Conservation (phyloP, 2,888 invertebrate species). For the Cephus pulcher region DNA sequence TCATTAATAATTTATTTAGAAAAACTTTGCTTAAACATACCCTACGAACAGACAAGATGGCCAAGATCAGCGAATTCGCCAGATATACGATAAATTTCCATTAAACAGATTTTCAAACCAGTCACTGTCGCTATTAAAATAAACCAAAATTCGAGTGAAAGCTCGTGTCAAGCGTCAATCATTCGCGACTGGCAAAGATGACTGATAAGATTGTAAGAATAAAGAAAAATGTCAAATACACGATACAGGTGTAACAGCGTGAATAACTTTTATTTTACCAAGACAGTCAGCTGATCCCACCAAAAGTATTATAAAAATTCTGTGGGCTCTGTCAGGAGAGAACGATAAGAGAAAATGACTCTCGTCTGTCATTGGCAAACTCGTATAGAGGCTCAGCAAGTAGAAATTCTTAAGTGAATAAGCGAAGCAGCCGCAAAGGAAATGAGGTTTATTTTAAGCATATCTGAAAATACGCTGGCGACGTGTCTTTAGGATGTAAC, state of each 20-base stretch:
- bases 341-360: background rate
- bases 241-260: too few relatives aligned
- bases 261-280: too few relatives aligned
- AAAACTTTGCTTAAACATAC: too few relatives aligned
- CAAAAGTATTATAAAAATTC: too few relatives aligned
- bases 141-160: too few relatives aligned
- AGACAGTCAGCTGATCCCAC: too few relatives aligned
- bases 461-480: conserved; percentile 49
- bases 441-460: conserved; percentile 50
- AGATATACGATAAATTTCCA: background rate
- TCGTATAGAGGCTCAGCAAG: background rate
- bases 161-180: too few relatives aligned
- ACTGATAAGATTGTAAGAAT: too few relatives aligned
- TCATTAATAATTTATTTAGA: background rate
- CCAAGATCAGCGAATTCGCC: background rate
- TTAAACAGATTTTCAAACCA: background rate
- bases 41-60: too few relatives aligned
- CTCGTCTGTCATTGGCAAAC: background rate
- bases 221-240: too few relatives aligned
- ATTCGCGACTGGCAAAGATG: too few relatives aligned
- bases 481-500: conserved; percentile 26
- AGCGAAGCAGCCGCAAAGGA: conserved; percentile 14
- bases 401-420: conserved; percentile 1
- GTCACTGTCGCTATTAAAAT: background rate
- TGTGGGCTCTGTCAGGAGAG: background rate